These are phyloP conservation scores for Zelostemma sp. DNA, from an alignment of 1,140 invertebrate species.

Conservation along the genomic window DNA sequence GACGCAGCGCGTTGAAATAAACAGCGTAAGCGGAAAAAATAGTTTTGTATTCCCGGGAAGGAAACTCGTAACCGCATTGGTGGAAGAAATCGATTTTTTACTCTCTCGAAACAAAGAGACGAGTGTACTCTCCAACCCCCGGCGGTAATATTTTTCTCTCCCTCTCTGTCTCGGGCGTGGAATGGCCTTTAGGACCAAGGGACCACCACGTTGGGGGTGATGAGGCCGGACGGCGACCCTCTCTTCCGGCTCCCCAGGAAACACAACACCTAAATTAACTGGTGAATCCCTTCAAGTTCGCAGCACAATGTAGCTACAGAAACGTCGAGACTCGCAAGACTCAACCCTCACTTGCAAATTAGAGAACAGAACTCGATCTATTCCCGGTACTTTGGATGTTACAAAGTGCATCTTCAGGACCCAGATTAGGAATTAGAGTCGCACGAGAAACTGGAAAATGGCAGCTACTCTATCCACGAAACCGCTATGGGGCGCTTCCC, in stretches of 20 bases:
- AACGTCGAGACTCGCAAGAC: constrained; percentile 8
- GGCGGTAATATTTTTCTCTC: constrained; percentile 23
- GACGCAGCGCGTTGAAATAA: not conserved
- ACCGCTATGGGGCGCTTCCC: constrained; percentile 14
- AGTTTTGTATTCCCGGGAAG: constrained; percentile 3
- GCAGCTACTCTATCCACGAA: not conserved
- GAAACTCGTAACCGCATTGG: constrained; percentile 13
- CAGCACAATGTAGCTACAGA: constrained; percentile 9
- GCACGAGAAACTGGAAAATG: not conserved
- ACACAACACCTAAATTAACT: constrained; percentile 33
- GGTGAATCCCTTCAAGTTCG: constrained; percentile 18
- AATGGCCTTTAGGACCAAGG: constrained; percentile 19
- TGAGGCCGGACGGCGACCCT: constrained; percentile 6
- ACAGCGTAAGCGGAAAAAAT: not conserved
- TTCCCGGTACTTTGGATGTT: constrained; percentile 8
- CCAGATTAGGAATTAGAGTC: constrained; percentile 2
- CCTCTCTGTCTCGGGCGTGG: constrained; percentile 3
- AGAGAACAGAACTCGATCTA: constrained; percentile 19
- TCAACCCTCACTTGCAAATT: constrained; percentile 18
- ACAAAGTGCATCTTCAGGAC: constrained; percentile 4
- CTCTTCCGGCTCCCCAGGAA: constrained; percentile 16
- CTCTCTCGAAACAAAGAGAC: constrained; percentile 11
- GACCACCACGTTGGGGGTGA: not conserved
- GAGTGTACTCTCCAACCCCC: constrained; percentile 6
- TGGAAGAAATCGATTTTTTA: constrained; percentile 23